Evolutionary conservation across 2,888 invertebrate genomes (phyloP).

Genomic region (Eumacrocentrus americanus): DNA sequence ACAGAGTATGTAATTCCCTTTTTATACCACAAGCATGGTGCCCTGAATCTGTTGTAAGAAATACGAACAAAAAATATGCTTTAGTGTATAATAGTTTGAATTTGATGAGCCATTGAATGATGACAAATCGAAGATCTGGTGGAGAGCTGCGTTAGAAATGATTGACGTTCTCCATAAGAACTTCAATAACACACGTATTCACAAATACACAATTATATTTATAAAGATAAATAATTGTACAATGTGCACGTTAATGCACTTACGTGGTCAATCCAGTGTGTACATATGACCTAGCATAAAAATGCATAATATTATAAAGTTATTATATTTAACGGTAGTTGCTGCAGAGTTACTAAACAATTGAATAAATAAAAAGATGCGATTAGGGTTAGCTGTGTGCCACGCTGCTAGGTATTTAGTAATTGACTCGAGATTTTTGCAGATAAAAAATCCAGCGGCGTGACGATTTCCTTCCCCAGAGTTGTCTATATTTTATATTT

Average conservation of each 20-base stretch:
- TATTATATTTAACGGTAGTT: slow-evolving; percentile 47
- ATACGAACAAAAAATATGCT: neutral
- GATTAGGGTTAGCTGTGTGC: slow-evolving; percentile 10
- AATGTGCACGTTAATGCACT: neutral
- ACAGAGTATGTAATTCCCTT: neutral
- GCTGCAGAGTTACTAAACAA: slow-evolving; percentile 39
- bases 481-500: slow-evolving; percentile 51
- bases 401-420: slow-evolving; percentile 22
- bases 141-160: neutral
- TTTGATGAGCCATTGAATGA: neutral
- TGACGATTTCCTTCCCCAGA: slow-evolving; percentile 30
- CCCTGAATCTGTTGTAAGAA: neutral
- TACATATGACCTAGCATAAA: slow-evolving; percentile 41
- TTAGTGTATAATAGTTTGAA: neutral
- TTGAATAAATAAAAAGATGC: slow-evolving; percentile 24
- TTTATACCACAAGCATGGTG: slow-evolving; percentile 12
- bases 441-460: slow-evolving; percentile 1
- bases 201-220: neutral
- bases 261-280: slow-evolving; percentile 31
- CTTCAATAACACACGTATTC: neutral
- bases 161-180: neutral
- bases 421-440: slow-evolving; percentile 25
- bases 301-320: slow-evolving; percentile 44
- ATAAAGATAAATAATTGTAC: neutral
- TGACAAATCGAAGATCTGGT: neutral